Base-by-base conservation (phyloP, 1,140 invertebrate species). In the Dryas iulia region DNA sequence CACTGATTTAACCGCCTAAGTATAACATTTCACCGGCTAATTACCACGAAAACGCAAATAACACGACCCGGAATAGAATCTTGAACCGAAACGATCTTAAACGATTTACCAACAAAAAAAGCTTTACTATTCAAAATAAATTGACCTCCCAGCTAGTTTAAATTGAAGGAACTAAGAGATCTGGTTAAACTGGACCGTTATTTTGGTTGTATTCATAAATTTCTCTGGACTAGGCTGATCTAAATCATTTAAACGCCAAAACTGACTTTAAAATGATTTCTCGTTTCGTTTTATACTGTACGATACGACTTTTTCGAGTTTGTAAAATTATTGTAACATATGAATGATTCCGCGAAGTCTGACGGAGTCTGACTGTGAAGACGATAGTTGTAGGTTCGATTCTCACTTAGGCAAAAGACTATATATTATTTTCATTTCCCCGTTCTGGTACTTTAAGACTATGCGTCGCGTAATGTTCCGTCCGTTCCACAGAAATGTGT, bases 171-270 rank as follows among this genome's bases (percentile, higher is more conserved):
- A 14, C 7, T 21, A 8, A 62, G 56, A 65, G 76, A 3, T 77
- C 73, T 66, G 33, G 58, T 71, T 78, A 69, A 59, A 54, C 25
- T 76, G 66, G 82, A 31, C 70, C 52, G 56, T 56, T 84, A 86
- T 86, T 84, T 86, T 74, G 62, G 77, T 76, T 47, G 39, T 59
- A 73, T 78, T 81, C 79, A 84, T 84, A 83, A 82, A 84, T 84
- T 75, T 83, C 71, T 73, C 63, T 62, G 61, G 72, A 76, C 75
- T 73, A 59, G 74, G 77, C 76, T 78, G 61, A 72, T 71, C 73
- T 83, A 84, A 82, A 86, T 86, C 81, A 86, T 84, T 86, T 86
- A 83, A 84, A 82, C 81, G 84, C 79, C 81, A 86, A 86, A 86
- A 83, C 79, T 77, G 74, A 79, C 74, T 75, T 78, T 71, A 72